These are phyloP conservation scores for Sebastes diploproa DNA, from an alignment of 2,797 vertebrate species.

Conservation along the genomic window DNA sequence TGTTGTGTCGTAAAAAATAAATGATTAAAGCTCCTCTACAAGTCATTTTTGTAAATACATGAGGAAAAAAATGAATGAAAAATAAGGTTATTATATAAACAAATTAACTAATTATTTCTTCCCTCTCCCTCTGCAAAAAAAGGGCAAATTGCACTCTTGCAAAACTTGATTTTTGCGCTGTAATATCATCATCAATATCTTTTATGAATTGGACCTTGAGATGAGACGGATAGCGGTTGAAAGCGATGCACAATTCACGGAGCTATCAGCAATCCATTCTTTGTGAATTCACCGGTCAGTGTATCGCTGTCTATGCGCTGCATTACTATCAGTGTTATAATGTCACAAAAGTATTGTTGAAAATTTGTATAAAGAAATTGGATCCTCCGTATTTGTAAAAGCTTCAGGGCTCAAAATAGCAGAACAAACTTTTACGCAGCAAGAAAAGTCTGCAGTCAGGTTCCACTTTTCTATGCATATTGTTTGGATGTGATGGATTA, in stretches of 20 bases:
- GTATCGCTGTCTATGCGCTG: neutral
- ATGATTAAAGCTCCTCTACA: no score
- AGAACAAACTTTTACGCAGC: neutral
- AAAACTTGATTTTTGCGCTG: fast-evolving
- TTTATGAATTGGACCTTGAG: no score
- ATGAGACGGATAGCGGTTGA: fast-evolving
- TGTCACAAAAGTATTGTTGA: neutral
- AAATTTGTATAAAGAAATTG: neutral
- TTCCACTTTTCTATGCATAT: constrained; percentile 37
- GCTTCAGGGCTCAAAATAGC: neutral
- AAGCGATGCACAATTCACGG: no score
- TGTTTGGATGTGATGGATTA: constrained; percentile 58
- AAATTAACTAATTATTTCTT: neutral
- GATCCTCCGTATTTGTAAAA: neutral
- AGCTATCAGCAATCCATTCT: neutral
- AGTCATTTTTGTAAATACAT: no score
- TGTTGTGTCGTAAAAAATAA: no score
- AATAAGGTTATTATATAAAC: no score
- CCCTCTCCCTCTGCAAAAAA: neutral
- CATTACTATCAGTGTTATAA: neutral
- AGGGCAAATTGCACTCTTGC: neutral
- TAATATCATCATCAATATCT: neutral
- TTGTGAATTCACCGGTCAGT: neutral
- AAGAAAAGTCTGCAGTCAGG: constrained; percentile 19
- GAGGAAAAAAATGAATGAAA: neutral